Percentiles rank a stretch among this genome's conserved stretches.
phyloP scores from a whole-genome alignment of 2,797 vertebrate species.

The Emys orbicularis region DNA sequence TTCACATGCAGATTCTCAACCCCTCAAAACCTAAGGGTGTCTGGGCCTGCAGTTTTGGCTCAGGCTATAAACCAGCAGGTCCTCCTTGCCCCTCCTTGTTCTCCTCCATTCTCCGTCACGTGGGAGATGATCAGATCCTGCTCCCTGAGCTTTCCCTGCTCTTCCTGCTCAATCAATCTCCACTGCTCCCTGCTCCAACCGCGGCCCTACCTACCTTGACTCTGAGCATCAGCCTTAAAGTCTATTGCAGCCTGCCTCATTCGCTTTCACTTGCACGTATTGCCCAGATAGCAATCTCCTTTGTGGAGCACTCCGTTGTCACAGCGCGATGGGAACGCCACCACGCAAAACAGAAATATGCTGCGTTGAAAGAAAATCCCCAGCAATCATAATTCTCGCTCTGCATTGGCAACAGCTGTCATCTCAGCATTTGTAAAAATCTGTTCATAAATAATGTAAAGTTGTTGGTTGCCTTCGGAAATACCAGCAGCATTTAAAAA shows the following conservation, averaged over 20 bases:
- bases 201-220: not conserved
- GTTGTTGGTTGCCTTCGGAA: slow-evolving; percentile 69
- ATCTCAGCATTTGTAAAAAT: slow-evolving; percentile 63
- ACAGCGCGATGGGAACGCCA: fast-evolving
- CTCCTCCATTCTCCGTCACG: not conserved
- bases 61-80: not conserved
- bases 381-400: not conserved
- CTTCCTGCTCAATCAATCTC: fast-evolving
- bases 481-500: slow-evolving; percentile 63
- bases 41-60: not conserved
- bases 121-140: not conserved
- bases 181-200: not conserved
- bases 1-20: not conserved
- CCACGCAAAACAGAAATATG: not conserved
- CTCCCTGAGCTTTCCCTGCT: not conserved
- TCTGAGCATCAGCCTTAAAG: fast-evolving
- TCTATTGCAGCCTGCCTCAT: fast-evolving
- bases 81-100: not conserved
- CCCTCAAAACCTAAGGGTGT: not conserved
- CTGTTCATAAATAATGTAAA: slow-evolving; percentile 73
- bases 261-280: fast-evolving
- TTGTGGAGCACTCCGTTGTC: not conserved
- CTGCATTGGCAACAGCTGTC: slow-evolving; percentile 45
- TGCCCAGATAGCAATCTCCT: fast-evolving
- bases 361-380: not conserved